Base-by-base conservation (phyloP, 2,888 invertebrate species). In the Gastracanthus pulcherrimus region DNA sequence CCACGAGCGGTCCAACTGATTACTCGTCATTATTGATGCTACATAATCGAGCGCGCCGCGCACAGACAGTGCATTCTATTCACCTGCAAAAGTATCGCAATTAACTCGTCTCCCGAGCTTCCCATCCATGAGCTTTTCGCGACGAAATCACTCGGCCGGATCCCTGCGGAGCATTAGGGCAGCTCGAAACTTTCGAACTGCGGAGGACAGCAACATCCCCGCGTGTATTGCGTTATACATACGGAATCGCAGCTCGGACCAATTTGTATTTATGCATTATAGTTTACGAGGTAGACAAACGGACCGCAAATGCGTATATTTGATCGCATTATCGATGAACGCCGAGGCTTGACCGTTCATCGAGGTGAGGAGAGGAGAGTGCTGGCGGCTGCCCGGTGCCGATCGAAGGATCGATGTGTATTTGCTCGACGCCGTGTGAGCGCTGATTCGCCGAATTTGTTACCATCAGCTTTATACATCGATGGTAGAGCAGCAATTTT, bases 261-360 rank as follows among this genome's bases (percentile, higher is more conserved):
- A 36, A 55, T 55, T 55, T 26, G 70, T 70, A 70, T 70, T 36
- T 70, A 55, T 55, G 55, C 36, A 38, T 69, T 34, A 45, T 55
- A 70, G 70, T 70, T 55, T 36, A 36, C 70, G 23, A 51, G 70
- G 23, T 34, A 6, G 31, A 34, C 48, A 34, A 13, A 48, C 7
- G 26, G 51, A 55, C 70, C 70, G 29, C 55, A 38, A 70, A 36
- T 41, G 4, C 41, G 26, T 66, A 41, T 66, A 23, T 70, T 70
- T 55, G 70, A 70, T 70, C 36, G 38, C 31, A 70, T 70, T 70
- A 70, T 55, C 36, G 51, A 36, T 13, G 23, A 55, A 23, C 36
- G 26, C 55, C 36, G 60, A 31, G 13, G 34, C 60, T 62, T 34
- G 34, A 62, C 16, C 16, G 29, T 13, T 4, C 7, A 7, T 31